Conservation (phyloP, 2,113 vertebrate genomes). For the Callipepla squamata region DNA sequence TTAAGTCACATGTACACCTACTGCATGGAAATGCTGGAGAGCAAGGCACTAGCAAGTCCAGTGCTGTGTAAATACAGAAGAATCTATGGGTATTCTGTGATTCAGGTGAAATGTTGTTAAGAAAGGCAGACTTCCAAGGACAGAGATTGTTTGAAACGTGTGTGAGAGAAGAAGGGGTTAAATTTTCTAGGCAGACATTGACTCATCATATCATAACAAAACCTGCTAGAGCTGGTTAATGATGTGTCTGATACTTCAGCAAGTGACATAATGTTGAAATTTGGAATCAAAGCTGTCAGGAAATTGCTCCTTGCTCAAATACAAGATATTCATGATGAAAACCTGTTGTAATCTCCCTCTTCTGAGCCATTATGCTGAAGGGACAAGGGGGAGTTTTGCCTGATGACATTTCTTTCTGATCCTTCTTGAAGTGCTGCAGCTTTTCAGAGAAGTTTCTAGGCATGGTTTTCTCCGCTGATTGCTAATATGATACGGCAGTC, state of each 20-base stretch:
- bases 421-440: constrained; percentile 55
- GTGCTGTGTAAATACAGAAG: neutral
- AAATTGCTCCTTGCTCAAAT: constrained; percentile 62
- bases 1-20: neutral
- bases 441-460: constrained; percentile 57
- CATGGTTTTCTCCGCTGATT: constrained; percentile 28
- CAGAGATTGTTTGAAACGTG: neutral
- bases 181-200: constrained; percentile 66
- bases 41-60: neutral
- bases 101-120: neutral
- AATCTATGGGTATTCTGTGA: neutral
- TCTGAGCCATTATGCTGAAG: constrained; percentile 42
- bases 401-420: constrained; percentile 49
- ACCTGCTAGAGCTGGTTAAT: constrained; percentile 70
- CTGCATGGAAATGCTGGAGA: neutral
- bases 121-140: constrained; percentile 6
- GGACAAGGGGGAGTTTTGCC: constrained; percentile 15
- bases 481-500: constrained; percentile 39
- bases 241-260: constrained; percentile 73
- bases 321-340: constrained; percentile 65
- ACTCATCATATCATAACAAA: constrained; percentile 73
- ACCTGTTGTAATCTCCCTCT: constrained; percentile 63
- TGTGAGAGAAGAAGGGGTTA: constrained; percentile 44
- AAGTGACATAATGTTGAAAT: constrained; percentile 74
- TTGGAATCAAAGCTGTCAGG: constrained; percentile 71